Evolutionary conservation across 2,888 invertebrate species (phyloP), one percentile per base, ranked within the genome.

Genomic region (Diarsia brunnea): DNA sequence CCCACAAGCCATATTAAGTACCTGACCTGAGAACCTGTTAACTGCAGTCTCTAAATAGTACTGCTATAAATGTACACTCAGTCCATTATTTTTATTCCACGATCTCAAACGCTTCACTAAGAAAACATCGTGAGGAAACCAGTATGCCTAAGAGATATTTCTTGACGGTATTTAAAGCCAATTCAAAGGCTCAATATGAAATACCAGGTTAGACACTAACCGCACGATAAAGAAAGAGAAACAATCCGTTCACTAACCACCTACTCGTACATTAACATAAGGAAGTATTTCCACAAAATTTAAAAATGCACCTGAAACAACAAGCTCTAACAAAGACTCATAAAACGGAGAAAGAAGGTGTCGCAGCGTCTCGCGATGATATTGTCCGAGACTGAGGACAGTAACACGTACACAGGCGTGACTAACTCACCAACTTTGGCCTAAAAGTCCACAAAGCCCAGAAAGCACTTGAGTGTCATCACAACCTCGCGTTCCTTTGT

Each of bases 391-490:
- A 38, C 38, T 38, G 38, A 38, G 31, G 66, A 63, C 49, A 51
- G 73, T 68, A 72, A 66, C 87, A 84, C 81, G 87, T 86, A 73
- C 73, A 45, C 14, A 31, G 21, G 43, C 84, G 86, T 83, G 74
- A 72, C 79, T 86, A 84, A 87, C 83, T 81, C 85, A 69, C 86
- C 82, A 86, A 87, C 87, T 89, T 88, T 86, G 80, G 81, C 84
- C 86, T 88, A 87, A 89, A 86, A 89, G 85, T 85, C 83, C 77
- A 84, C 83, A 89, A 86, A 87, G 87, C 78, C 88, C 89, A 88
- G 87, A 87, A 90, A 92, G 82, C 89, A 89, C 90, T 92, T 82
- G 88, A 88, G 89, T 89, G 90, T 90, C 90, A 89, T 91, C 90
- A 87, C 85, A 74, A 83, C 77, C 83, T 88, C 87, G 84, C 86